Percentiles rank a stretch among this genome's conserved stretches.
phyloP scores from a whole-genome alignment of 2,888 invertebrate genomes.

The Cosmorhoe ocellata region DNA sequence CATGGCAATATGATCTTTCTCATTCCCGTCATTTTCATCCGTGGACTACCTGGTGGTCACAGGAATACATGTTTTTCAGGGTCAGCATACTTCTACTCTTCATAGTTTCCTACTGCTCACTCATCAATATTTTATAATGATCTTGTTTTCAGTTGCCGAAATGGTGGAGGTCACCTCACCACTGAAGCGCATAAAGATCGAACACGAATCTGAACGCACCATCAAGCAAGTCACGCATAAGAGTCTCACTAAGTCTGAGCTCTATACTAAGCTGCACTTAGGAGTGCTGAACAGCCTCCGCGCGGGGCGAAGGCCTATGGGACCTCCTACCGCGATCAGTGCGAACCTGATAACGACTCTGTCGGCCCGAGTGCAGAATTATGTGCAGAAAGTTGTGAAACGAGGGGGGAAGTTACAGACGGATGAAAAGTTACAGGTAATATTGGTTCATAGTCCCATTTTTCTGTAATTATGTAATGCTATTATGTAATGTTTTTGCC shows the following conservation, averaged over 20 bases:
- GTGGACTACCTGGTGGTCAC: too few species aligned
- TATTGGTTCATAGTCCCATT: too few species aligned
- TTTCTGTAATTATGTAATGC: too few species aligned
- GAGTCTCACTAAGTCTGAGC: conserved; percentile 56
- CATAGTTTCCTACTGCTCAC: too few species aligned
- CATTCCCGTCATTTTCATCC: too few species aligned
- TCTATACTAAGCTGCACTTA: conserved; percentile 86
- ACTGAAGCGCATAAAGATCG: conserved; percentile 69
- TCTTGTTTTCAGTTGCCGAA: conserved; percentile 57
- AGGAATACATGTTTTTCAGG: too few species aligned
- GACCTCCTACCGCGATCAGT: conserved; percentile 84
- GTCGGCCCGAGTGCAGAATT: conserved; percentile 68
- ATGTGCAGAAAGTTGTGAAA: conserved; percentile 59
- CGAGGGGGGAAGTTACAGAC: conserved; percentile 60
- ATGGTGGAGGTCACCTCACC: conserved; percentile 60
- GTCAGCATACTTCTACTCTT: too few species aligned
- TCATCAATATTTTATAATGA: background rate
- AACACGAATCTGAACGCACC: conserved; percentile 52
- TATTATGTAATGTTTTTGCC: too few species aligned
- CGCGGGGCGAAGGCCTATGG: conserved; percentile 71
- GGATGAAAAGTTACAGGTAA: conserved; percentile 69
- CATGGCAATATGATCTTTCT: too few species aligned
- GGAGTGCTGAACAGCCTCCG: conserved; percentile 85
- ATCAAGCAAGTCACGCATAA: conserved; percentile 50
- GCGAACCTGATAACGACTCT: conserved; percentile 83